These are phyloP conservation scores for Cotesia glomerata DNA, from an alignment of 1,140 invertebrate species.

Conservation along the genomic window DNA sequence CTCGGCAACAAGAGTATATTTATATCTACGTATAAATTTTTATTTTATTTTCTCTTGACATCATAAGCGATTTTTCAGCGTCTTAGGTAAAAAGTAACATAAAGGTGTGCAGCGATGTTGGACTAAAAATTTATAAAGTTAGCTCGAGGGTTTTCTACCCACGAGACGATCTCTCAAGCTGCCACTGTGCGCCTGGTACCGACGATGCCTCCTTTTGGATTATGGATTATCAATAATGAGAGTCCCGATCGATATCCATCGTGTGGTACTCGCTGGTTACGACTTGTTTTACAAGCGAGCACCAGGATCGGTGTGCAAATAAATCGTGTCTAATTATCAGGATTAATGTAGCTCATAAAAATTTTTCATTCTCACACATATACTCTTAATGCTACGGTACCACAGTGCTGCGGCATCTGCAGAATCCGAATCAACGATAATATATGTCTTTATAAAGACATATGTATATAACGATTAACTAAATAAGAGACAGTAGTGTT, in stretches of 20 bases:
- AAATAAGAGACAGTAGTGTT: not conserved
- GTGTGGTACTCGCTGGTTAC: constrained; percentile 17
- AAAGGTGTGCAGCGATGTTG: not conserved
- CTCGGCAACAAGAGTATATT: too few relatives aligned
- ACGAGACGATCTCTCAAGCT: constrained; percentile 50
- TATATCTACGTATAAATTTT: too few relatives aligned
- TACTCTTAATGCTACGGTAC: not conserved
- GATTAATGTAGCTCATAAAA: constrained; percentile 49
- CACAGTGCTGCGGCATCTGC: not conserved
- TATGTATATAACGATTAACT: not conserved
- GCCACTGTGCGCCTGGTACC: constrained; percentile 46
- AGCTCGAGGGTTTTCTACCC: constrained; percentile 19
- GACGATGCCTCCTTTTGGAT: constrained; percentile 51
- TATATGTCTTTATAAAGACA: too few relatives aligned
- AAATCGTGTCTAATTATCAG: constrained; percentile 60
- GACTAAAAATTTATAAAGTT: constrained; percentile 1
- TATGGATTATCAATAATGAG: constrained; percentile 63
- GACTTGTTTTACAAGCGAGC: constrained; percentile 2
- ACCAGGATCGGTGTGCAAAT: constrained; percentile 36
- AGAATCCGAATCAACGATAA: not conserved
- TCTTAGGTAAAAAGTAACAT: not conserved
- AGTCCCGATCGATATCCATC: constrained; percentile 43
- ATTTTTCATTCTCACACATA: constrained; percentile 41
- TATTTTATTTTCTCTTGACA: not conserved
- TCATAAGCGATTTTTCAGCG: not conserved